A percentile compares a stretch with the other conserved stretches of the same genome.
These are phyloP conservation scores for Ceratosolen solmsi DNA, from an alignment of 1,140 invertebrate species.

Conservation along the genomic window DNA sequence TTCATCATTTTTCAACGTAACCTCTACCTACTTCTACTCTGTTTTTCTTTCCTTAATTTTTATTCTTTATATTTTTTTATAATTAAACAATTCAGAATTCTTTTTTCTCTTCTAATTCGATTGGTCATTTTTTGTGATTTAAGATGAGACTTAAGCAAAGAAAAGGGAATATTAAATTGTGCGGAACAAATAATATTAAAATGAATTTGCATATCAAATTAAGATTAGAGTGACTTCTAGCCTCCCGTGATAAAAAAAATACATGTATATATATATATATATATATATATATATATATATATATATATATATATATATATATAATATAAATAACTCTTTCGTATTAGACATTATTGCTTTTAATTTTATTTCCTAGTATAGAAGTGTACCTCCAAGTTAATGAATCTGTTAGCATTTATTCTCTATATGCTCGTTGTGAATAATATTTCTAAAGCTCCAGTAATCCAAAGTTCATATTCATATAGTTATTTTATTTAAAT, in stretches of 20 bases:
- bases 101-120: slow-evolving; percentile 18
- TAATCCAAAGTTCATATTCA: no score
- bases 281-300: no score
- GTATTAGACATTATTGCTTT: not conserved
- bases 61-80: not conserved
- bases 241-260: not conserved
- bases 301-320: no score
- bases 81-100: slow-evolving; percentile 36
- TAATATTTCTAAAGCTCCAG: no score
- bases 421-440: no score
- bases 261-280: not conserved
- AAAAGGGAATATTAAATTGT: slow-evolving; percentile 21
- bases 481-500: no score
- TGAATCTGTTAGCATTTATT: not conserved
- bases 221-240: not conserved
- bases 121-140: slow-evolving; percentile 32
- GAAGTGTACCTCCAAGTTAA: not conserved
- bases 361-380: not conserved
- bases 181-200: slow-evolving; percentile 26
- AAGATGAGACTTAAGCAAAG: slow-evolving; percentile 45
- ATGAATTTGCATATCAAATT: slow-evolving; percentile 10
- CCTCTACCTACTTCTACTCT: no score
- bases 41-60: not conserved
- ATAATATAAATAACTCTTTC: not conserved
- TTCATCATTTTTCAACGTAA: not conserved